Percentiles rank a stretch among this genome's conserved stretches.
Conservation (phyloP, 2,888 invertebrate species). For the Sinotaia quadrata region DNA sequence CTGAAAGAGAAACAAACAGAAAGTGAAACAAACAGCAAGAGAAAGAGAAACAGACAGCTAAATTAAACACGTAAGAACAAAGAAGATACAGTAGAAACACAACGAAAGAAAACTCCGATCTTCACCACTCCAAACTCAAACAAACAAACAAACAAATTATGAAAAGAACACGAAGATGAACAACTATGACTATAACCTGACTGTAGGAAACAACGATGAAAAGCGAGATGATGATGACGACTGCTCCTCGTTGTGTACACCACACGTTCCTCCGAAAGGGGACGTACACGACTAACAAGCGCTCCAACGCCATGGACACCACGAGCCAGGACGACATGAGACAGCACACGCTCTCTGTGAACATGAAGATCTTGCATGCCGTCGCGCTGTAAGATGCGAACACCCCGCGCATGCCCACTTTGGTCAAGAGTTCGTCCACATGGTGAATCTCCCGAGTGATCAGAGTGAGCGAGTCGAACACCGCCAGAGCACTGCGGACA, state of each 20-base stretch:
- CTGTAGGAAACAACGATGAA: conserved; percentile 56
- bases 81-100: too few species aligned
- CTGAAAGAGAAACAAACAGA: background rate
- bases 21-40: background rate
- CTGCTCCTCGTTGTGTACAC: conserved; percentile 58
- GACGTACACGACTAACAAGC: conserved; percentile 64
- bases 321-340: conserved; percentile 69
- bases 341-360: conserved; percentile 58
- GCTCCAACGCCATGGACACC: conserved; percentile 66
- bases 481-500: conserved; percentile 45
- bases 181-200: conserved; percentile 41
- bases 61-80: too few species aligned
- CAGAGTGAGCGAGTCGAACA: conserved; percentile 64
- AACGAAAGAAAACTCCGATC: background rate
- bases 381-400: conserved; percentile 49
- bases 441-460: conserved; percentile 45
- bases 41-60: too few species aligned
- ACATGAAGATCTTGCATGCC: conserved; percentile 63
- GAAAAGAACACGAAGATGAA: background rate
- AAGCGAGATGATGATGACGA: conserved; percentile 53
- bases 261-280: conserved; percentile 62
- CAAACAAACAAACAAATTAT: background rate
- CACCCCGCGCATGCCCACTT: conserved; percentile 33
- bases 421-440: conserved; percentile 48
- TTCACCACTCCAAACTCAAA: background rate